Percentiles rank a stretch among this genome's conserved stretches.
phyloP scores from a whole-genome alignment of 23 tunicate genomes.

The Styela plicata region DNA sequence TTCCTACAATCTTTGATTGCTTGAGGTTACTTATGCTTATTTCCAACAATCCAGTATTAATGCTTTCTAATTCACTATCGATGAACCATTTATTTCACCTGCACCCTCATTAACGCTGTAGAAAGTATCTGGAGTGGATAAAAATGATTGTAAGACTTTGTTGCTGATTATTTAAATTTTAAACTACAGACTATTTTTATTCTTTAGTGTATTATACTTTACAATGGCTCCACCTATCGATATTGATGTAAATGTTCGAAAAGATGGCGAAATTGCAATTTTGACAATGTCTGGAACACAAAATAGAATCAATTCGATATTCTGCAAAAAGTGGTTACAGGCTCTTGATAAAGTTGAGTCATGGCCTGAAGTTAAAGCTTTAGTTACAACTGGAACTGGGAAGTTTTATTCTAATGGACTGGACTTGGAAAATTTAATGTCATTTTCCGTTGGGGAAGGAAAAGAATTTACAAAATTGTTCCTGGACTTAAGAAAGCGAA shows the following conservation, averaged over 20 bases:
- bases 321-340: slow-evolving; percentile 25
- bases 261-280: slow-evolving; percentile 9
- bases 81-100: no score
- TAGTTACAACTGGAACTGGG: slow-evolving; percentile 26
- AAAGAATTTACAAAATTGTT: not conserved
- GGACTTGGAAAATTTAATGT: slow-evolving; percentile 5
- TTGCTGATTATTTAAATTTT: no score
- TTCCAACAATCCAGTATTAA: no score
- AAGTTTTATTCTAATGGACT: slow-evolving; percentile 30
- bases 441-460: not conserved
- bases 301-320: slow-evolving; percentile 11
- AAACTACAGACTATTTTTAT: no score
- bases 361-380: slow-evolving; percentile 28
- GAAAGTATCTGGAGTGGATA: no score
- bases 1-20: no score
- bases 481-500: not conserved
- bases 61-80: no score
- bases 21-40: no score
- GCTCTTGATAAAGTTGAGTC: slow-evolving; percentile 28
- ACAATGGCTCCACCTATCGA: not conserved
- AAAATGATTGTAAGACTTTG: no score
- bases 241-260: slow-evolving; percentile 8
- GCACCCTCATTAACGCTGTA: no score
- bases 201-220: not conserved
- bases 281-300: slow-evolving; percentile 11